Conservation (phyloP, 2,888 invertebrate genomes). For the Macrosoma leucophasiata region DNA sequence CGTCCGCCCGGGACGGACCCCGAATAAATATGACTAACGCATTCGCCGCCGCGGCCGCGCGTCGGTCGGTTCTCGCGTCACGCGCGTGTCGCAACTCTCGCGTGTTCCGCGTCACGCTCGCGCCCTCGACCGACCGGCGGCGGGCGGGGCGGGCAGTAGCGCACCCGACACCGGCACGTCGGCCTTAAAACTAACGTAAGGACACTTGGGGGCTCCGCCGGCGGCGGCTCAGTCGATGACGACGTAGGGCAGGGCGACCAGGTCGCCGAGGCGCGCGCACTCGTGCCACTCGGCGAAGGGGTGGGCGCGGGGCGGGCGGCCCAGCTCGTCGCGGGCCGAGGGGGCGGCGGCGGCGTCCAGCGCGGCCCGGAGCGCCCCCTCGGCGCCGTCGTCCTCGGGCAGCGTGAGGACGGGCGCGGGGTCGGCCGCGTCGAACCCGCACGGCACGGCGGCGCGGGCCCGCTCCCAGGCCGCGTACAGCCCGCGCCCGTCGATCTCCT, state of each 20-base stretch:
- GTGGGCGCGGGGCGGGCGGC: conserved; percentile 39
- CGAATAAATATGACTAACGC: conserved; percentile 17
- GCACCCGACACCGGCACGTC: conserved; percentile 25
- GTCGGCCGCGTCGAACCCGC: conserved; percentile 38
- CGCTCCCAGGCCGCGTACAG: conserved; percentile 37
- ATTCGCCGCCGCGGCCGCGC: conserved; percentile 12
- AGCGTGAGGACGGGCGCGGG: conserved; percentile 39
- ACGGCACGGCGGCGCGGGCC: conserved; percentile 36
- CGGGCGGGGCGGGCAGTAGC: conserved; percentile 6
- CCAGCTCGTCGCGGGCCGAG: conserved; percentile 35
- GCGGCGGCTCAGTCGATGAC: conserved; percentile 87
- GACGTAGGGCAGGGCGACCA: conserved; percentile 97
- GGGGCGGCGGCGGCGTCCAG: conserved; percentile 17
- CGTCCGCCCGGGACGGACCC: conserved; percentile 1
- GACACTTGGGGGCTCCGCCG: conserved; percentile 52
- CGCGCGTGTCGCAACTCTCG: no score
- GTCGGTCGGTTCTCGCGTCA: conserved; percentile 10
- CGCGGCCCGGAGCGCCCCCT: conserved; percentile 27
- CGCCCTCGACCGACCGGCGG: conserved; percentile 13
- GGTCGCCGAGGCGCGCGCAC: conserved; percentile 86
- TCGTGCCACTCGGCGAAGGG: conserved; percentile 95
- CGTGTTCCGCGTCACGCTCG: no score
- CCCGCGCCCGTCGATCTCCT: conserved; percentile 38
- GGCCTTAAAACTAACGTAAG: conserved; percentile 54
- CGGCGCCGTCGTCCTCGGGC: conserved; percentile 21